phyloP scores from a whole-genome alignment of 2,113 vertebrate species.

The Poecile atricapillus region DNA sequence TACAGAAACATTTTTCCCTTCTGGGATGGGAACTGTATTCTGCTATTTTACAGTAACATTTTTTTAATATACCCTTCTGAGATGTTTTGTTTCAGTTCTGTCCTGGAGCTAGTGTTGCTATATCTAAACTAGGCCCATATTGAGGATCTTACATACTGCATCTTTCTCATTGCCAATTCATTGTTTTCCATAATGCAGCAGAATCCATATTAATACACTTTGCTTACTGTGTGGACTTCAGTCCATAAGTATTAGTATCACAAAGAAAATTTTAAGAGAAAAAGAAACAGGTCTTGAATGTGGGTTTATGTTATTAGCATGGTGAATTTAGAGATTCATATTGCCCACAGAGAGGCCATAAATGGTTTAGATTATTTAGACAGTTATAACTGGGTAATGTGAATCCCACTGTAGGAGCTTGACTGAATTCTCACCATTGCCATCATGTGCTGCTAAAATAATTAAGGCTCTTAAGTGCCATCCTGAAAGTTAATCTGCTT shows the following conservation, averaged over 20 bases:
- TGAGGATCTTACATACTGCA: background rate
- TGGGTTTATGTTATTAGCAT: background rate
- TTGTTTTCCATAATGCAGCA: background rate
- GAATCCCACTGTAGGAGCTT: background rate
- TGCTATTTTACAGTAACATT: background rate
- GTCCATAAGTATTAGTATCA: background rate
- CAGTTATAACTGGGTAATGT: background rate
- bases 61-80: background rate
- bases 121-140: background rate
- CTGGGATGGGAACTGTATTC: background rate
- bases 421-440: background rate
- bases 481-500: background rate
- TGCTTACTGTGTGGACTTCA: background rate
- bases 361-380: background rate
- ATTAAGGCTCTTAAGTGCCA: background rate
- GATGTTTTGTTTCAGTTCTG: background rate
- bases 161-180: background rate
- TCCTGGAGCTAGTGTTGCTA: background rate
- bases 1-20: background rate
- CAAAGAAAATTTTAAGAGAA: background rate
- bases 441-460: background rate
- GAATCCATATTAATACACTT: background rate
- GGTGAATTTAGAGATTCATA: background rate
- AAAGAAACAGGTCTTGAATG: background rate
- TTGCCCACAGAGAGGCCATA: background rate